These are phyloP conservation scores for Poeciliopsis turrubarensis DNA, from an alignment of 2,113 vertebrate species.

Conservation along the genomic window DNA sequence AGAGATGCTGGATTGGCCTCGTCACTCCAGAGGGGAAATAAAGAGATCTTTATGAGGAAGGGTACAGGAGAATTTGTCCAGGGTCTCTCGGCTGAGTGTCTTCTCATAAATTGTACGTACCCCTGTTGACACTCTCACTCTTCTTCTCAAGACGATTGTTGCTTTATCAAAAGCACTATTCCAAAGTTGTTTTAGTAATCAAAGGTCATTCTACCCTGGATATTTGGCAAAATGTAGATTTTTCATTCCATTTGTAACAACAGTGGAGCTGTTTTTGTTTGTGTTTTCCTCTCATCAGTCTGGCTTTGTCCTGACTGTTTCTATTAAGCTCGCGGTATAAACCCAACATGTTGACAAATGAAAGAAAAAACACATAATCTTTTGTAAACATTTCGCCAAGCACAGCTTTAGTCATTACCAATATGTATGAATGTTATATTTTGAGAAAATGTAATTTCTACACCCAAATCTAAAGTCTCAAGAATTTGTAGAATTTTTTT, in stretches of 20 bases:
- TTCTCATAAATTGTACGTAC: slow-evolving; percentile 22
- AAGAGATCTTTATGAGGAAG: slow-evolving; percentile 68
- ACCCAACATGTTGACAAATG: not conserved
- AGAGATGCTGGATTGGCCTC: slow-evolving; percentile 56
- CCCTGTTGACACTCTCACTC: slow-evolving; percentile 1
- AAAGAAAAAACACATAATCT: not conserved
- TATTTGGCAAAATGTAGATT: not conserved
- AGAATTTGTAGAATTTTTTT: too few relatives aligned
- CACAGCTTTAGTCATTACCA: not conserved
- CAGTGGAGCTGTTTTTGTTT: too few relatives aligned
- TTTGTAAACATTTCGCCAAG: not conserved
- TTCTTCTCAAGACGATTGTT: not conserved
- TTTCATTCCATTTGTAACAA: not conserved
- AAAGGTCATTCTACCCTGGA: not conserved
- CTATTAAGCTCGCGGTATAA: not conserved
- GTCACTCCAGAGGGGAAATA: slow-evolving; percentile 76
- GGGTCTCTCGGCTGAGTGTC: slow-evolving; percentile 46
- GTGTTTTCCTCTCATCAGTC: too few relatives aligned
- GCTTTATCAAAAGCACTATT: not conserved
- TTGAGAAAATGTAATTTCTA: not conserved
- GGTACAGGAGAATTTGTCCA: slow-evolving; percentile 62
- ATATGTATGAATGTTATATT: not conserved
- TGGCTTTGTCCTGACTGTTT: not conserved
- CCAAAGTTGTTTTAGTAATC: not conserved
- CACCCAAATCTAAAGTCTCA: too few relatives aligned